These are phyloP conservation scores for Stenurella melanura DNA, from an alignment of 2,888 invertebrate genomes.

Conservation along the genomic window DNA sequence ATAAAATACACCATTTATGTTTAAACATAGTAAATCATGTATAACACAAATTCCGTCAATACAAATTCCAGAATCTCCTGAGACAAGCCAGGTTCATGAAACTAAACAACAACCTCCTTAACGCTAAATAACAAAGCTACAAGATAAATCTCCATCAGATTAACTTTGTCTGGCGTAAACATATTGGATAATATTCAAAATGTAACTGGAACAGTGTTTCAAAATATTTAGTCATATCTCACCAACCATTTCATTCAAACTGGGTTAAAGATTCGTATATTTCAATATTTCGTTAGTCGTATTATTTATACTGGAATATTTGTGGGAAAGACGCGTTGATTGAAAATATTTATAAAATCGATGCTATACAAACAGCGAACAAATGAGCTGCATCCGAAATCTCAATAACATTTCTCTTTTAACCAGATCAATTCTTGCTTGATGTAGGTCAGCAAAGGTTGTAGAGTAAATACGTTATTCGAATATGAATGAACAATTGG, in stretches of 20 bases:
- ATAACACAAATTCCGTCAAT: no score
- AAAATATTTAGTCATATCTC: slow-evolving; percentile 24
- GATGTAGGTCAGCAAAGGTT: slow-evolving; percentile 19
- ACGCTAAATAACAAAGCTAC: neutral
- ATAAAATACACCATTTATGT: no score
- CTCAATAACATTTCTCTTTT: neutral
- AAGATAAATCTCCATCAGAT: slow-evolving; percentile 23
- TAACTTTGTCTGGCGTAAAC: neutral
- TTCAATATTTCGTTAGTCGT: slow-evolving; percentile 40
- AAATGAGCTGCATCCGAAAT: neutral
- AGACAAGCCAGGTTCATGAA: neutral
- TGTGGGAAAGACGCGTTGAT: slow-evolving; percentile 12
- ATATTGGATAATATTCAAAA: slow-evolving; percentile 26
- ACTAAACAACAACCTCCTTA: neutral
- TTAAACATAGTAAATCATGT: no score
- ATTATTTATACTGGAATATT: slow-evolving; percentile 37
- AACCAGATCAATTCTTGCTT: neutral
- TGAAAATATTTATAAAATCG: neutral
- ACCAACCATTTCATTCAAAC: slow-evolving; percentile 25
- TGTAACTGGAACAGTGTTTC: slow-evolving; percentile 26
- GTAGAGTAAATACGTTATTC: neutral
- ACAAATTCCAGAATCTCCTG: no score
- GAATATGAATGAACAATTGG: neutral
- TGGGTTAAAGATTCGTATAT: slow-evolving; percentile 46
- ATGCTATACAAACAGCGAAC: neutral